Percentiles rank a stretch among this genome's conserved stretches.
These are phyloP conservation scores for Harmothoe impar DNA, from an alignment of 2,888 invertebrate genomes.

Conservation along the genomic window DNA sequence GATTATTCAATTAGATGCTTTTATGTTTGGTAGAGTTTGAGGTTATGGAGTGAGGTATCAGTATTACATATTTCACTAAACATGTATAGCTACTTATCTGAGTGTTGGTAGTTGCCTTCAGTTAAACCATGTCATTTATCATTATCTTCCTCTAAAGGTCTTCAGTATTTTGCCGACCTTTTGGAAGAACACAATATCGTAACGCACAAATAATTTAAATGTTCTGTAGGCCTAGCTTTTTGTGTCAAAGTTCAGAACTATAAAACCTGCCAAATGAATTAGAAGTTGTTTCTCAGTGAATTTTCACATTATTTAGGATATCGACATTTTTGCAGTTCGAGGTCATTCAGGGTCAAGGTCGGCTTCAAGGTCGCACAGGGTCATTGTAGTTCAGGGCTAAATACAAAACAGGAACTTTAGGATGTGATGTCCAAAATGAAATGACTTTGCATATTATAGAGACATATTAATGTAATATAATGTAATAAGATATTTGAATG, in stretches of 20 bases:
- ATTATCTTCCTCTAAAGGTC: neutral
- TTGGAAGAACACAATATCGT: neutral
- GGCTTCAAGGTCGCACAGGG: neutral
- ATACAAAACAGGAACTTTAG: neutral
- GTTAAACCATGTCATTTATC: neutral
- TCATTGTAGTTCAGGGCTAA: neutral
- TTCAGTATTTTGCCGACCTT: neutral
- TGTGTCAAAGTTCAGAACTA: constrained; percentile 16
- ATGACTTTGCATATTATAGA: constrained; percentile 11
- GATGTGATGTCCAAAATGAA: constrained; percentile 14
- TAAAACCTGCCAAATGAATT: constrained; percentile 34
- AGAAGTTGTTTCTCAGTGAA: neutral
- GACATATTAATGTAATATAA: neutral
- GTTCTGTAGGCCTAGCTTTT: neutral
- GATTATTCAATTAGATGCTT: neutral
- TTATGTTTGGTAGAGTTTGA: neutral
- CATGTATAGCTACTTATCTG: neutral
- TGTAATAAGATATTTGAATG: constrained; percentile 16
- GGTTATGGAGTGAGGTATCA: neutral
- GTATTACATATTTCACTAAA: neutral
- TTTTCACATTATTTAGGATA: neutral
- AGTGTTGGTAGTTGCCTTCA: neutral
- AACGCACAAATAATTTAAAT: constrained; percentile 10
- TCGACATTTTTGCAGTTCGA: neutral
- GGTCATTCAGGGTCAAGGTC: constrained; percentile 17